Evolutionary conservation across 2,797 vertebrate genomes (phyloP), one percentile per base, ranked within the genome.

Genomic region (Sebastes oblongus): DNA sequence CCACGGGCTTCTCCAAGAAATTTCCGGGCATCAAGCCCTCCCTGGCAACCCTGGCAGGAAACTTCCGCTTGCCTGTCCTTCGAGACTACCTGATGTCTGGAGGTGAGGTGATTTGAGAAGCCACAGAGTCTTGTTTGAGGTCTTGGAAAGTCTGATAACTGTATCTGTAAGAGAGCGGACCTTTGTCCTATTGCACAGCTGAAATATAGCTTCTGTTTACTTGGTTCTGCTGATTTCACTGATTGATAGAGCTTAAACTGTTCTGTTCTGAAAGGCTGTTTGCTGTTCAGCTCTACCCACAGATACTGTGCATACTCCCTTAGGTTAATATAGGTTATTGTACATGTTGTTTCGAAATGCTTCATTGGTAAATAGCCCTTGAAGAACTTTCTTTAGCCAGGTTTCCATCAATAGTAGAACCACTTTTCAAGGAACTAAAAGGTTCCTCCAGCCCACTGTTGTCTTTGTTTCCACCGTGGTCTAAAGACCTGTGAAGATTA

Each of bases 11-110:
- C 59, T 90, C 98, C 86, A 97, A 97, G 92, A 98, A 98, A 82
- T 99, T 99, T 85, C 98, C 98, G 0, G 98, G 98, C 32, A 99
- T 99, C 80, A 96, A 94, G 73, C 97, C 97, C 0, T 98, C 97
- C 72, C 92, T 99, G 78, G 98, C 98, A 5, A 99, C 98, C 0
- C 84, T 99, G 89, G 98, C 97, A 0, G 98, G 98, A 27, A 99
- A 99, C 91, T 99, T 99, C 91, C 95, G 97, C 54, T 73, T 99
- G 85, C 98, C 98, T 0, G 90, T 99, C 66, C 90, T 99, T 20
- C 95, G 98, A 77, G 98, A 99, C 81, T 99, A 99, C 91, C 92
- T 99, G 84, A 99, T 99, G 98, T 98, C 96, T 79, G 98, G 98
- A 85, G 98, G 98, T 99, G 88, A 97, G 96, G 6, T 14, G 34